These are phyloP conservation scores for Vombatus ursinus DNA, from an alignment of 2,113 vertebrate species.

Conservation along the genomic window DNA sequence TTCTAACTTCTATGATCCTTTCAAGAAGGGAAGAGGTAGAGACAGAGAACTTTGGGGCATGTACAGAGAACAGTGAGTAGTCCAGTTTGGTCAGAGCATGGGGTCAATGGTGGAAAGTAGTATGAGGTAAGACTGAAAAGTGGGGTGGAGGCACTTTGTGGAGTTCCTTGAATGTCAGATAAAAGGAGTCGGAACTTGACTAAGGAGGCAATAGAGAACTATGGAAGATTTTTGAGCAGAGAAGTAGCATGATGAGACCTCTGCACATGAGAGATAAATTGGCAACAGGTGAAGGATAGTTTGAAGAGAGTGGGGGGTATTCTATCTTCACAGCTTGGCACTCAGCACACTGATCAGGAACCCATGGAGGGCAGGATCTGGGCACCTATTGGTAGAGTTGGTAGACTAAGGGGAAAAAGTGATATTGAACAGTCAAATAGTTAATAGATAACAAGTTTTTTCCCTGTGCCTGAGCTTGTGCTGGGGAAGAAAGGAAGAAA, in stretches of 20 bases:
- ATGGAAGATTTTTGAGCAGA: neutral
- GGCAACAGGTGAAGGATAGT: neutral
- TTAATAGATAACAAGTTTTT: neutral
- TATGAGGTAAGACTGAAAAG: neutral
- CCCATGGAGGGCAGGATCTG: neutral
- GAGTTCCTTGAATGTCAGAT: neutral
- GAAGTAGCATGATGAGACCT: neutral
- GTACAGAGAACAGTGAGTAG: neutral
- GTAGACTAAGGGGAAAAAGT: neutral
- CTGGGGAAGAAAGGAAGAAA: neutral
- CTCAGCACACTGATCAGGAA: neutral
- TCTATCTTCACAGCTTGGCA: neutral
- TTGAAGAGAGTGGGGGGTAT: neutral
- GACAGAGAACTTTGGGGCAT: neutral
- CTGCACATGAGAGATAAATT: neutral
- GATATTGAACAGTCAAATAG: neutral
- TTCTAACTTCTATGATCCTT: neutral
- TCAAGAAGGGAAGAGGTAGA: too few relatives aligned
- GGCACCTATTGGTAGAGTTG: neutral
- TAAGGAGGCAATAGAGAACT: neutral
- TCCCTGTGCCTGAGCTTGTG: neutral
- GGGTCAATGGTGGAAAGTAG: neutral
- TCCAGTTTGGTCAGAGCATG: neutral
- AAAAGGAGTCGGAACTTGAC: neutral
- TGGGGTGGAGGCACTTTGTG: neutral